A percentile compares a stretch with the other conserved stretches of the same genome.
These are phyloP conservation scores for Anguilla pacifica DNA, from an alignment of 2,797 vertebrate species.

Conservation along the genomic window DNA sequence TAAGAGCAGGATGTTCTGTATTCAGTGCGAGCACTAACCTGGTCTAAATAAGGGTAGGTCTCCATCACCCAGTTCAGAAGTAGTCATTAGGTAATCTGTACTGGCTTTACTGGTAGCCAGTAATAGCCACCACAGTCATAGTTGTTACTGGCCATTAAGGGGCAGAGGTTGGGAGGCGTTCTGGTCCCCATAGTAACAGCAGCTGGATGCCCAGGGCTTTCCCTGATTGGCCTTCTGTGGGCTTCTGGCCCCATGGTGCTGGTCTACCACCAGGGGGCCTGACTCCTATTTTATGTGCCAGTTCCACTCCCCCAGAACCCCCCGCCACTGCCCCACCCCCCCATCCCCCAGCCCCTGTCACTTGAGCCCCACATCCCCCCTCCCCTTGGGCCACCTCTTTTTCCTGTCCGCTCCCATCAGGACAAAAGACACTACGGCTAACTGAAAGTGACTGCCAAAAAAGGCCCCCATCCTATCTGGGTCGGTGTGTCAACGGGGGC, in stretches of 20 bases:
- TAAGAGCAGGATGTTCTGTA: neutral
- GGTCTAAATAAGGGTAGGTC: neutral
- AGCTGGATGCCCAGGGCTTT: constrained; percentile 41
- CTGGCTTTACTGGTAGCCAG: constrained; percentile 1
- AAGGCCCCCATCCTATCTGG: neutral
- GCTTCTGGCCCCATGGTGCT: constrained; percentile 13
- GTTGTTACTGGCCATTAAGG: neutral
- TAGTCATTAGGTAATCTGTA: neutral
- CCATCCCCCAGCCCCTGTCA: neutral
- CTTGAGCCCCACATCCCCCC: neutral
- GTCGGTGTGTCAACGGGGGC: neutral
- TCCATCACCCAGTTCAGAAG: neutral
- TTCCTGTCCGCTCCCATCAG: neutral
- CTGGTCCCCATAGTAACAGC: constrained; percentile 56
- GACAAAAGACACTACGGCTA: neutral
- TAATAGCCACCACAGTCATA: neutral
- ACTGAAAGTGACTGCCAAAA: neutral
- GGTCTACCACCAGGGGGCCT: neutral
- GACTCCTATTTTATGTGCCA: too few relatives aligned
- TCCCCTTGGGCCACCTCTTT: neutral
- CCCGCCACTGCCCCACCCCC: too few relatives aligned
- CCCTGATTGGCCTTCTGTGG: constrained; percentile 43
- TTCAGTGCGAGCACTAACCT: too few relatives aligned
- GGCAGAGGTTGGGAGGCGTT: constrained; percentile 46
- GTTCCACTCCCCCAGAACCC: too few relatives aligned